Evolutionary conservation across 2,113 vertebrate genomes (phyloP).

Genomic region (Martes martes): DNA sequence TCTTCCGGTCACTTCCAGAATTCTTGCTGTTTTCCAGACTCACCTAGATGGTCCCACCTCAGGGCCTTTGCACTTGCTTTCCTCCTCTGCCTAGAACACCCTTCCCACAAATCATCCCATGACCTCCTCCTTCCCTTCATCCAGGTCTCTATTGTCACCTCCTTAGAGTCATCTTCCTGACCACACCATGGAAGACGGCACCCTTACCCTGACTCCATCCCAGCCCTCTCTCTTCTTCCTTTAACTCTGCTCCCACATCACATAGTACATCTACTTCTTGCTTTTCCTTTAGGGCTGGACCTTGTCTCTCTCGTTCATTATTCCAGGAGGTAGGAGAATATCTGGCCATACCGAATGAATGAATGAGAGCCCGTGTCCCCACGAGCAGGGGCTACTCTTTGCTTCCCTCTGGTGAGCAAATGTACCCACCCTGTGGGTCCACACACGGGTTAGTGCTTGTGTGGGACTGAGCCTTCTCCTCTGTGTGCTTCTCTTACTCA

Average conservation of each 20-base stretch:
- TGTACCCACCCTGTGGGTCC: neutral
- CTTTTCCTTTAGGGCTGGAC: neutral
- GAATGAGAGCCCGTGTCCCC: accelerated
- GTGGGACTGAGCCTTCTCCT: neutral
- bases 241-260: neutral
- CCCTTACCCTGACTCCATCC: neutral
- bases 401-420: neutral
- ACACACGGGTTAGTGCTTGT: neutral
- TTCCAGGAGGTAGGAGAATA: neutral
- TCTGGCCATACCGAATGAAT: neutral
- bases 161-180: neutral
- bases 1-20: neutral
- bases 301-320: neutral
- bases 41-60: neutral
- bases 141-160: neutral
- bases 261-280: neutral
- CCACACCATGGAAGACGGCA: accelerated
- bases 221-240: neutral
- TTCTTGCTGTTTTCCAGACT: neutral
- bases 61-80: neutral
- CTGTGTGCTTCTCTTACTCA: neutral
- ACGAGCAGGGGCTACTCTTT: neutral
- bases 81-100: neutral
- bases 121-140: neutral
- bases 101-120: neutral